Conservation (phyloP, 2,888 invertebrate species). For the Xanthostigma xanthostigma region DNA sequence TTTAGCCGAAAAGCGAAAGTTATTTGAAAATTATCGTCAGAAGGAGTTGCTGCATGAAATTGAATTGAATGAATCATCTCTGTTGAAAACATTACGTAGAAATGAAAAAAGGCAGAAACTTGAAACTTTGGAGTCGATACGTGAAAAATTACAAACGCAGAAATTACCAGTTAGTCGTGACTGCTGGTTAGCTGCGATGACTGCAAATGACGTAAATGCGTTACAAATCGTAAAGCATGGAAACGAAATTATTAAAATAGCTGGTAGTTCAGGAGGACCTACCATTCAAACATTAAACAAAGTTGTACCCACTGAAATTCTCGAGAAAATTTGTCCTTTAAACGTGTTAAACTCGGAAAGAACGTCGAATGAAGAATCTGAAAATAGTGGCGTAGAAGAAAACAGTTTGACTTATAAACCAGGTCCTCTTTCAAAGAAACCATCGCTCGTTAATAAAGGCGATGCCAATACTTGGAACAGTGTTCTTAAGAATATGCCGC, state of each 20-base stretch:
- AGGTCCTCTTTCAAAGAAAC: slow-evolving; percentile 38
- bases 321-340: too few relatives aligned
- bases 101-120: slow-evolving; percentile 18
- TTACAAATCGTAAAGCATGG: slow-evolving; percentile 8
- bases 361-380: background rate
- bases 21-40: slow-evolving; percentile 23
- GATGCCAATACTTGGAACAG: slow-evolving; percentile 32
- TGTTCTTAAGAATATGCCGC: slow-evolving; percentile 34
- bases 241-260: slow-evolving; percentile 10
- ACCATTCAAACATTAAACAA: background rate
- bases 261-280: slow-evolving; percentile 12
- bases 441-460: slow-evolving; percentile 28
- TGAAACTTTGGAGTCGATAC: slow-evolving; percentile 28
- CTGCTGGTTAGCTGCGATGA: slow-evolving; percentile 22
- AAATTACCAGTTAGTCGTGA: slow-evolving; percentile 25
- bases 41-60: slow-evolving; percentile 28
- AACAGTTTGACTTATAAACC: slow-evolving; percentile 29
- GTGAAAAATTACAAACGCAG: slow-evolving; percentile 23
- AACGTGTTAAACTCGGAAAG: too few relatives aligned
- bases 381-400: background rate
- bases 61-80: slow-evolving; percentile 26
- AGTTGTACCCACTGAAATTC: background rate
- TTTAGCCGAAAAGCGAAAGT: slow-evolving; percentile 34
- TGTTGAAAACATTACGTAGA: slow-evolving; percentile 15
- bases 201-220: slow-evolving; percentile 4